These are phyloP conservation scores for Lacanobia oleracea DNA, from an alignment of 2,888 invertebrate genomes.

Conservation along the genomic window DNA sequence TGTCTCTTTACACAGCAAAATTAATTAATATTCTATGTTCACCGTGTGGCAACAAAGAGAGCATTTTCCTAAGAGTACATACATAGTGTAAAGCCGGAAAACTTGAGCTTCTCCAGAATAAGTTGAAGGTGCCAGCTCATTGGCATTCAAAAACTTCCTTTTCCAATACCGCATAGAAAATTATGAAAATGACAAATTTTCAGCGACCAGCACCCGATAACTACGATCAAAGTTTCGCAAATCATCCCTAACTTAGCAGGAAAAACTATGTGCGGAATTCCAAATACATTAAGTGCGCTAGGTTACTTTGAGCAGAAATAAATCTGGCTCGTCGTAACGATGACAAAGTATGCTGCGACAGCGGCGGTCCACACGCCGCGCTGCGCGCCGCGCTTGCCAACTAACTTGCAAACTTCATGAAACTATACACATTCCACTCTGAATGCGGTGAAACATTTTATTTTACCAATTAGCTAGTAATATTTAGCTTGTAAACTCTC, in stretches of 20 bases:
- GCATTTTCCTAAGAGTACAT: background rate
- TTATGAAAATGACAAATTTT: background rate
- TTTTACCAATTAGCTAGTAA: background rate
- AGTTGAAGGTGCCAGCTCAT: background rate
- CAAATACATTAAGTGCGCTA: slow-evolving; percentile 6
- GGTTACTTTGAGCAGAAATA: slow-evolving; percentile 31
- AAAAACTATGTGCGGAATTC: background rate
- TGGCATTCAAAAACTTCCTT: background rate
- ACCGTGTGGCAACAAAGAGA: background rate
- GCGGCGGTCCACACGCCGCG: slow-evolving; percentile 19
- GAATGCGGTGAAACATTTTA: slow-evolving; percentile 5
- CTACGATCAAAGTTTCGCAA: slow-evolving; percentile 7
- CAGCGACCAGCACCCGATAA: background rate
- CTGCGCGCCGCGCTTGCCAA: slow-evolving; percentile 33
- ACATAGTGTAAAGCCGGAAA: background rate
- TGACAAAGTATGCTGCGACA: slow-evolving; percentile 52
- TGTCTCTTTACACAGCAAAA: too few relatives aligned
- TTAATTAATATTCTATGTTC: too few relatives aligned
- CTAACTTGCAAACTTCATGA: slow-evolving; percentile 40
- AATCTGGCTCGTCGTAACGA: slow-evolving; percentile 53
- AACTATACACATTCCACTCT: slow-evolving; percentile 17
- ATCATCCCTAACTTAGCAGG: background rate
- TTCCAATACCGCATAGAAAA: background rate
- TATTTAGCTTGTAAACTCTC: background rate
- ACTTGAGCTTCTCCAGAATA: too few relatives aligned